Base-by-base conservation (phyloP, 2,797 vertebrate genomes). In the Sebastes steindachneri region DNA sequence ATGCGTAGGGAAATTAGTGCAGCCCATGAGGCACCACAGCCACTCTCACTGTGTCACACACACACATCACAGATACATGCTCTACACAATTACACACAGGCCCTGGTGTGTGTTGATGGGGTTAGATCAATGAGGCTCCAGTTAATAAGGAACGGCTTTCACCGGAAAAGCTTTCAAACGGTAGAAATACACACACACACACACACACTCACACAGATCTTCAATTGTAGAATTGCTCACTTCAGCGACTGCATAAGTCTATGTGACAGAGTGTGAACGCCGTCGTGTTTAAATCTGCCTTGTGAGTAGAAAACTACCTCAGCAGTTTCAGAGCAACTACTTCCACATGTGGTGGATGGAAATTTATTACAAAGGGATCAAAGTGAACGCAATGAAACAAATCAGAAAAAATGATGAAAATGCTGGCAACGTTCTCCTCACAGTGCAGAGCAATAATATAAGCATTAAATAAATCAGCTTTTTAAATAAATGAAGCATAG, bases 131-230 rank as follows among this genome's bases (percentile, higher is more conserved):
- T 80, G 69, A 82, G 54, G 68, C 72, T 57, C 7, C 45, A 63
- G 74, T 75, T 87, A 91, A 82, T 77, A 78, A 78, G 72, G 74
- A 76, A 77, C 6, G 28, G 66, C 35, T 73, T 68, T 45, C 48
- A 82, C 41, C 1, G 11, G 73, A 83, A 87, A 88, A 80, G 63
- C 77, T 72, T 83, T 77, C 73, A 75, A 72, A 79, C 2, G 0
- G 9, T 7, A 35, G 21, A 59, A 68, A 82, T 2, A 31, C 54
- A 66, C 37, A 26, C 2, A 67, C 33, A 64, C 23, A 80, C 31
- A 33, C 2, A 69, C 31, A 64, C 23, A 29, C 37, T 19, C 2
- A 70, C 29, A 62, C 21, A 80, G 21, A 78, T 65, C 48, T 60
- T 53, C 66, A 62, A 10, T 5, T 51, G 21, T 37, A 73, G 33